phyloP scores from a whole-genome alignment of 2,888 invertebrate species.

The Exephanes ischioxanthus region DNA sequence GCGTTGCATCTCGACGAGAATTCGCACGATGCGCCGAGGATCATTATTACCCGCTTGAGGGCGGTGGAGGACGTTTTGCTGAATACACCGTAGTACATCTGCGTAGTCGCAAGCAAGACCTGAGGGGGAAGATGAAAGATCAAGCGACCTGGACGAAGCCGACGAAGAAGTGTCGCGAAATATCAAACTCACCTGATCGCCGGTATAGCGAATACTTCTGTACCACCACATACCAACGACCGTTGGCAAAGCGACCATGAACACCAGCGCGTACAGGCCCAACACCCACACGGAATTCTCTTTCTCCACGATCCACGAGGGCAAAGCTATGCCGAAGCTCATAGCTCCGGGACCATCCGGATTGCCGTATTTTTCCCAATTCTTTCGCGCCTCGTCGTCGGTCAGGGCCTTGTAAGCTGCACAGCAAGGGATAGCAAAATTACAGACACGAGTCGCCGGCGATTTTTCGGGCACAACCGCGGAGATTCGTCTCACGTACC shows the following conservation, averaged over 20 bases:
- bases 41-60: conserved; percentile 97
- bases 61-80: conserved; percentile 98
- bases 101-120: conserved; percentile 98
- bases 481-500: conserved; percentile 85
- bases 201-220: conserved; percentile 97
- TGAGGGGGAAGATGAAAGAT: conserved; percentile 74
- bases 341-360: conserved; percentile 99
- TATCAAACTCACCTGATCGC: conserved; percentile 90
- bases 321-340: conserved; percentile 99
- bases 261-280: conserved; percentile 97
- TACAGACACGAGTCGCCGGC: background rate
- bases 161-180: background rate
- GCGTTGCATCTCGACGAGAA: conserved; percentile 97
- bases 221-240: conserved; percentile 99
- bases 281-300: conserved; percentile 99
- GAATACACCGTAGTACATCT: conserved; percentile 98
- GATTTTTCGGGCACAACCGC: background rate
- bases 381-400: conserved; percentile 98
- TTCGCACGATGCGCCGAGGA: conserved; percentile 97
- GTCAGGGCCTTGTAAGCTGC: conserved; percentile 93
- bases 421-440: conserved; percentile 48
- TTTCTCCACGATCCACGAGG: conserved; percentile 99
- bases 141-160: conserved; percentile 23
- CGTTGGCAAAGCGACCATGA: conserved; percentile 98
- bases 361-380: conserved; percentile 99